Evolutionary conservation across 2,113 vertebrate genomes (phyloP), one percentile per base, ranked within the genome.

Genomic region (Cacatua alba): DNA sequence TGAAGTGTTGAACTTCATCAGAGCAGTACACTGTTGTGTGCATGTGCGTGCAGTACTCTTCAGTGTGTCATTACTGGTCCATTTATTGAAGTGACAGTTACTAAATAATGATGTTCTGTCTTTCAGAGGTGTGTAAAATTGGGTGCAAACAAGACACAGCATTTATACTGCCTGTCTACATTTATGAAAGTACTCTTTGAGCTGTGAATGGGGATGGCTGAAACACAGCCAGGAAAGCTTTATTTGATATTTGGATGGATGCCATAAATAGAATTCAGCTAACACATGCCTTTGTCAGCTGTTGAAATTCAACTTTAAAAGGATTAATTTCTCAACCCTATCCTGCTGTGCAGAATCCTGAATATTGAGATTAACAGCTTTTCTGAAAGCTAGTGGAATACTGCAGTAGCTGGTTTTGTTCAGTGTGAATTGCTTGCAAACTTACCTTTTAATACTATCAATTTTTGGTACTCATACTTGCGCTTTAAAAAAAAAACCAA

Each of bases 291-390:
- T 95, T 95, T 97, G 96, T 97, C 93, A 76, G 79, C 97, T 96
- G 93, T 88, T 93, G 91, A 97, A 96, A 95, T 96, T 95, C 91
- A 94, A 94, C 93, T 97, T 97, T 95, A 94, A 96, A 97, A 93
- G 91, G 93, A 95, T 97, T 96, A 97, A 97, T 96, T 95, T 95
- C 90, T 95, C 81, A 95, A 49, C 68, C 35, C 77, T 95, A n/a
- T 25, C 81, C 88, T 53, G 77, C 92, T 91, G 75, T 89, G 88
- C 92, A 89, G 81, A 77, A 63, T 82, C 74, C 77, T 82, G 88
- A 82, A 63, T 80, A 72, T 94, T 91, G 80, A 81, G 92, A 70
- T 94, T 80, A 94, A 33, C 74, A 91, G 68, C 67, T 92, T 94
- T 79, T 55, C 81, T 85, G 87, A 82, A 85, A 70, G 52, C 52